Evolutionary conservation across 2,797 vertebrate genomes (phyloP), one percentile per base, ranked within the genome.

Genomic region (Cyclura pinguis): DNA sequence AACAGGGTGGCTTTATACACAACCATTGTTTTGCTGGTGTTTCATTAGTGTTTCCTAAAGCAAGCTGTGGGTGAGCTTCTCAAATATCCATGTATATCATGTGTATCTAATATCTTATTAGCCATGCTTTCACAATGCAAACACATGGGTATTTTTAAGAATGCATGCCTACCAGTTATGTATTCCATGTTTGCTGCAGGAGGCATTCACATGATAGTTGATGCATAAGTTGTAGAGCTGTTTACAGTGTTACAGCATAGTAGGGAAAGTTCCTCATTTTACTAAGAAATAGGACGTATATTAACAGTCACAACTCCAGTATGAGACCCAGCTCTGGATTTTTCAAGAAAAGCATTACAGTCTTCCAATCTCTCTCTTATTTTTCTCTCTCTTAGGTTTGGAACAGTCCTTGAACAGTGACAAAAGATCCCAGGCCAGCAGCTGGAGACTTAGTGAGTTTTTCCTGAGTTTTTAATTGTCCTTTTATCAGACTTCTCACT

Each of bases 381-480:
- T 94, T 47, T 87, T 93, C 50, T 93, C 76, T 92, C 87, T 91
- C 84, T 80, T 93, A 96, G 96, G 76, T 88, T 92, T 90, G 90
- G 90, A 90, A 55, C 38, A 8, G 91, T 87, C 80, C 80, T 89
- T 0, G 0, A 92, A 82, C 59, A 0, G 55, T 93, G 47, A 42
- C 62, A 83, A 89, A 84, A 35, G 88, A 0, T 0, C 84, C 92
- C 92, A 92, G 87, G 93, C 86, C 89, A 94, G 77, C 76, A 85
- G 74, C 90, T 73, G 88, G 90, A 93, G 92, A 84, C 88, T 92
- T 93, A 0, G 95, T 96, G 94, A 96, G 96, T 96, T 91, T 91
- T 94, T 55, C 57, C 20, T 50, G 42, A 73, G 50, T n/a, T 6
- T 67, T 72, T 73, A 83, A 80, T 69, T 84, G 7, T 5, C 14